phyloP scores from a whole-genome alignment of 2,113 vertebrate species.

The Burhinus bistriatus region DNA sequence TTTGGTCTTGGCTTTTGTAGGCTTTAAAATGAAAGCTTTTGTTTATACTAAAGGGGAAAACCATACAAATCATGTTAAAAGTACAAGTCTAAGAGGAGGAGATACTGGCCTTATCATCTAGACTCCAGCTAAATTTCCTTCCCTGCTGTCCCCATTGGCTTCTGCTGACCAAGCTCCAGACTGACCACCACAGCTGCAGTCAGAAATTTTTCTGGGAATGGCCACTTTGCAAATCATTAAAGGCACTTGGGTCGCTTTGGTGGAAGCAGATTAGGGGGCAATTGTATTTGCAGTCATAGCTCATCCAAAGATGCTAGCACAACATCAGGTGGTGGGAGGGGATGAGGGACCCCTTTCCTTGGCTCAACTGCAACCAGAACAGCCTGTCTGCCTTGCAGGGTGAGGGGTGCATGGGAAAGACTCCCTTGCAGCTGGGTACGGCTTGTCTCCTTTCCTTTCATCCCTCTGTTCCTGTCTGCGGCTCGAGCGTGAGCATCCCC shows the following conservation, averaged over 20 bases:
- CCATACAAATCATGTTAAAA: background rate
- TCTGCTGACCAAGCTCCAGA: background rate
- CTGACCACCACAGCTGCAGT: background rate
- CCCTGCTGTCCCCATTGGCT: background rate
- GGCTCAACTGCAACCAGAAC: background rate
- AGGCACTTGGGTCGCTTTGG: background rate
- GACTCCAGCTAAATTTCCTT: background rate
- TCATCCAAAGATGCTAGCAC: background rate
- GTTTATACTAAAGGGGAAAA: background rate
- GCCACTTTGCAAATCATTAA: background rate
- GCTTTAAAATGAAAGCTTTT: background rate
- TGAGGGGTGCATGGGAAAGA: background rate
- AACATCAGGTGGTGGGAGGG: background rate
- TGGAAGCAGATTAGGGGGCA: background rate
- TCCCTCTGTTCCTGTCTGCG: background rate
- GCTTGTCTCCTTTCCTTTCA: background rate
- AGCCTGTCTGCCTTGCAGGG: fast-evolving
- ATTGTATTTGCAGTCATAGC: background rate
- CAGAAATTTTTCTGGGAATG: background rate
- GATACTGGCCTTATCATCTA: background rate
- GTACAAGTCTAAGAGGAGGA: background rate
- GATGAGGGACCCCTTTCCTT: background rate
- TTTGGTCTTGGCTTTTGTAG: background rate
- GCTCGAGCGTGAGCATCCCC: background rate
- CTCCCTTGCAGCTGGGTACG: background rate